These are phyloP conservation scores for Gerris buenoi DNA, from an alignment of 1,140 invertebrate genomes.

Conservation along the genomic window DNA sequence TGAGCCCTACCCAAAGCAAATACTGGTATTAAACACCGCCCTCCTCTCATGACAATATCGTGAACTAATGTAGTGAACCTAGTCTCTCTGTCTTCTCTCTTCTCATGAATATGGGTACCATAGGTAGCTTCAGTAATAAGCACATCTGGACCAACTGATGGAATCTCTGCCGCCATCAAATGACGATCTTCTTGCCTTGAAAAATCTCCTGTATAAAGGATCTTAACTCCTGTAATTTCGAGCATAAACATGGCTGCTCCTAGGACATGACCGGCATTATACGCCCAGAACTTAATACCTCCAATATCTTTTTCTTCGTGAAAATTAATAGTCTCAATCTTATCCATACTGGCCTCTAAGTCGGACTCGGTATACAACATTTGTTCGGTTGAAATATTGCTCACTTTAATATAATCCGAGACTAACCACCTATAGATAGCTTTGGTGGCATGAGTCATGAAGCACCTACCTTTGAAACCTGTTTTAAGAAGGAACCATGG, in stretches of 20 bases:
- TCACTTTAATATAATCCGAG: slow-evolving; percentile 98
- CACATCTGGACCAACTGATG: slow-evolving; percentile 87
- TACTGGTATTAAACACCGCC: slow-evolving; percentile 93
- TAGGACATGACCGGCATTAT: slow-evolving; percentile 95
- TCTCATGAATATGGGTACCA: slow-evolving; percentile 98
- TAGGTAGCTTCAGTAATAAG: slow-evolving; percentile 98
- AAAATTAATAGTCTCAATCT: slow-evolving; percentile 96
- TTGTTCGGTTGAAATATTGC: slow-evolving; percentile 92
- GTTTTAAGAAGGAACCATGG: slow-evolving; percentile 98
- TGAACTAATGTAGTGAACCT: slow-evolving; percentile 89
- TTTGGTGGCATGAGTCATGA: slow-evolving; percentile 99
- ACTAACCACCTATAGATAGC: slow-evolving; percentile 97
- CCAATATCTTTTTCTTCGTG: slow-evolving; percentile 96
- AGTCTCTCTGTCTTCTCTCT: slow-evolving; percentile 86
- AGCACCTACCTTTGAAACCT: slow-evolving; percentile 92
- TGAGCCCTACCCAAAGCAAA: slow-evolving; percentile 97
- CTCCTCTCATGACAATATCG: slow-evolving; percentile 90
- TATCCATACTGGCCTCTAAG: slow-evolving; percentile 93
- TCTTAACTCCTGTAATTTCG: slow-evolving; percentile 94
- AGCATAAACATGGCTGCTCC: slow-evolving; percentile 99
- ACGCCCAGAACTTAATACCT: slow-evolving; percentile 95
- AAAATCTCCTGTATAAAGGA: slow-evolving; percentile 95
- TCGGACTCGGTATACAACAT: slow-evolving; percentile 97
- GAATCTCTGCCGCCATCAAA: slow-evolving; percentile 98
- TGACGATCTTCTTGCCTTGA: slow-evolving; percentile 96